Evolutionary conservation across 2,888 invertebrate species (phyloP), one percentile per base, ranked within the genome.

Genomic region (Trachelus troglodyta): DNA sequence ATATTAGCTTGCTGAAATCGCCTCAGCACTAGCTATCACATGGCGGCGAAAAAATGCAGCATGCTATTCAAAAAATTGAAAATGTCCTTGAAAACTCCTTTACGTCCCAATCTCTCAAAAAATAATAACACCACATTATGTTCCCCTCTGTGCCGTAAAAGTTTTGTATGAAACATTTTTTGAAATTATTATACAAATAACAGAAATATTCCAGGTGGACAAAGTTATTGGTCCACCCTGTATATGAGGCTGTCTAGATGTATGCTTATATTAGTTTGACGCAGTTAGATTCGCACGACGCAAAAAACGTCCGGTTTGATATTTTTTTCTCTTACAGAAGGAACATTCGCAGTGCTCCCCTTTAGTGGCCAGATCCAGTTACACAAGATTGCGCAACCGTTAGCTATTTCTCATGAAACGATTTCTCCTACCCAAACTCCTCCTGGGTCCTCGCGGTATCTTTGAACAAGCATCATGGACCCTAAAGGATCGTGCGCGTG

Each of bases 281-380:
- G 74, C 34, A 33, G 35, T 74, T 74, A 12, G 35, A 30, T 74
- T 74, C 30, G 34, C 34, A 74, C 35, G 74, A 1, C 35, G 74
- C 74, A 34, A 37, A 23, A 71, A 15, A 74, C 34, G 35, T 30
- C 74, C 34, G 74, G 74, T 74, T 34, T 34, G 2, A 15, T 31
- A 12, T 12, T 71, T 71, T 71, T 71, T 71, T 71, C 71, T 31
- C 4, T 9, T 1, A 15, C 3, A 23, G n/a, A 31, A 33, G 34
- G 33, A 71, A 31, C 71, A 23, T 31, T 71, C 71, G 12, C 31
- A 34, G 23, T 11, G 56, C 56, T 71, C 15, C 37, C 74, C 35
- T 74, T 74, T 34, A 34, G 35, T 74, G 74, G 74, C n/a, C 35
- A 37, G 74, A 74, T 74, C 74, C 74, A 74, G 74, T 74, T 74